Percentiles rank a stretch among this genome's conserved stretches.
These are phyloP conservation scores for Lithophane socia DNA, from an alignment of 2,888 invertebrate genomes.

Conservation along the genomic window DNA sequence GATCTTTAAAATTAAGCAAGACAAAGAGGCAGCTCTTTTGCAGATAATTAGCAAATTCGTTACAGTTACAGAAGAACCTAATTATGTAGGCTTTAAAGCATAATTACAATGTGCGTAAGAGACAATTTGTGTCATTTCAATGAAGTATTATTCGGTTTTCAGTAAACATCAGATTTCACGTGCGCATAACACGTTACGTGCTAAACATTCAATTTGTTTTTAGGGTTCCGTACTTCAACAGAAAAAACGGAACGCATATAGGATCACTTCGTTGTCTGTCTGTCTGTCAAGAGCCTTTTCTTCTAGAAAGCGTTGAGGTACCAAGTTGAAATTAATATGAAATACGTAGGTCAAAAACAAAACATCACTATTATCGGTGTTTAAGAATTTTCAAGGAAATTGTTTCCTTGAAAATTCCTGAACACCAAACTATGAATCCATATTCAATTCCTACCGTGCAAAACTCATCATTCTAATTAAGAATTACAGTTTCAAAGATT, in stretches of 20 bases:
- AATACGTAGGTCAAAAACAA: no score
- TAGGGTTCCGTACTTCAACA: not conserved
- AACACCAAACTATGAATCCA: not conserved
- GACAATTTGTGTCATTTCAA: constrained; percentile 17
- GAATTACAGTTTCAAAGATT: constrained; percentile 4
- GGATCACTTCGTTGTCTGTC: not conserved
- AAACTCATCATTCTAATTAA: not conserved
- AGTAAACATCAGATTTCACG: constrained; percentile 6
- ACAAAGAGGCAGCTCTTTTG: not conserved
- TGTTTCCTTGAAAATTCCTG: not conserved
- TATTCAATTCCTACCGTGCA: not conserved
- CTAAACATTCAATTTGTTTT: constrained; percentile 3
- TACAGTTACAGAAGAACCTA: not conserved
- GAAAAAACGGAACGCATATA: not conserved
- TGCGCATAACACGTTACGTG: constrained; percentile 1
- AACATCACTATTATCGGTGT: no score
- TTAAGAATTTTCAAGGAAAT: no score
- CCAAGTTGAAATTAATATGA: no score
- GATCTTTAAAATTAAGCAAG: not conserved
- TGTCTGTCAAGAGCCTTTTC: no score
- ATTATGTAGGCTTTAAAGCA: not conserved
- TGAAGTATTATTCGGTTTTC: constrained; percentile 1
- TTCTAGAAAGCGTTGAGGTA: no score
- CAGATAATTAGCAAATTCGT: not conserved
- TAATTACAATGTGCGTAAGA: not conserved